Evolutionary conservation across 2,113 vertebrate genomes (phyloP).

Genomic region (Melanerpes aurifrons): DNA sequence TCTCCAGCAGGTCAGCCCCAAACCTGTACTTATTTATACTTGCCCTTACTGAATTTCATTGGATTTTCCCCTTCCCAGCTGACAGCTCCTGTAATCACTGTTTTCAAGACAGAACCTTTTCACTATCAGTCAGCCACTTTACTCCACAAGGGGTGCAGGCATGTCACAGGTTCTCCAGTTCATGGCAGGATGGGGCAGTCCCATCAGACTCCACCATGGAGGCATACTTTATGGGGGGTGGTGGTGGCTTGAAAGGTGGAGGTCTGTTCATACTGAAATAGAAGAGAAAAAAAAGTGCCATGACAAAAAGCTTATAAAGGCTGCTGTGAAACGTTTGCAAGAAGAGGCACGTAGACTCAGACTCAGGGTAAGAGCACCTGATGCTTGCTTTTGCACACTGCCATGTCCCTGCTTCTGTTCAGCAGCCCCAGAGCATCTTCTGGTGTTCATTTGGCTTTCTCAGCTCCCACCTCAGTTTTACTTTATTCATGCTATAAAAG

Average conservation of each 20-base stretch:
- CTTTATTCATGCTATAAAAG: background rate
- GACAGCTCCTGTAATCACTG: background rate
- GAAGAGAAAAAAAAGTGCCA: background rate
- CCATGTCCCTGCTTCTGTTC: background rate
- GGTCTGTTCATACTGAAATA: conserved; percentile 73
- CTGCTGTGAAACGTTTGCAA: background rate
- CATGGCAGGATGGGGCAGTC: conserved; percentile 38
- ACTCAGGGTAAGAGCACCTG: background rate
- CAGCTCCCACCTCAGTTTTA: background rate
- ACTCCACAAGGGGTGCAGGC: background rate
- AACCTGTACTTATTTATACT: no score
- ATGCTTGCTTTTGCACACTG: background rate
- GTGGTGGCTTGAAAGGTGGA: conserved; percentile 74
- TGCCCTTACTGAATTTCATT: no score
- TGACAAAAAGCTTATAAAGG: background rate
- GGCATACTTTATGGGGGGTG: conserved; percentile 69
- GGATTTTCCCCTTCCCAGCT: no score
- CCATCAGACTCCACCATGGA: conserved; percentile 61
- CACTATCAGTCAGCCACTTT: background rate
- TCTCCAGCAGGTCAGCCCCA: no score
- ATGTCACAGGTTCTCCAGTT: conserved; percentile 67
- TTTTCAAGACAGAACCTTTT: background rate
- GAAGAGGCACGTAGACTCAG: background rate
- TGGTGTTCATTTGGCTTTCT: background rate
- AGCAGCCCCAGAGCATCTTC: background rate